Conservation (phyloP, 30 jellyfish, hydroid and myxozoan genomes). For the Clytia hemisphaerica region DNA sequence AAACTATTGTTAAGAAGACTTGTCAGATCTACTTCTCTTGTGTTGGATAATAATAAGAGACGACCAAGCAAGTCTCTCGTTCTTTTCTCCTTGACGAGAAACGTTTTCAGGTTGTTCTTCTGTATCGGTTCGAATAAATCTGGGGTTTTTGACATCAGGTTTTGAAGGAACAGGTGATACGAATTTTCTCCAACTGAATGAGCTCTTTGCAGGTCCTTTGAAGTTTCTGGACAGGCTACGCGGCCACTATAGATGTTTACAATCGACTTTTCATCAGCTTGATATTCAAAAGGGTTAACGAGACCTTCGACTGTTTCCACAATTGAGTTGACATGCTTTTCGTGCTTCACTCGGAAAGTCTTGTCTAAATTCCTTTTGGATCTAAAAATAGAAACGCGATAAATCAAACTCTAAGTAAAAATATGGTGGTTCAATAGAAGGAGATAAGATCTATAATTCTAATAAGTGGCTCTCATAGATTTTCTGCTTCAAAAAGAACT, state of each 20-base stretch:
- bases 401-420: too few species aligned
- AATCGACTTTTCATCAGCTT: neutral
- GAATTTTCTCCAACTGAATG: slow-evolving; percentile 26
- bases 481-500: too few species aligned
- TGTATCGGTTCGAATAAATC: slow-evolving; percentile 1
- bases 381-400: too few species aligned
- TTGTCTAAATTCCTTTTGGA: slow-evolving; percentile 7
- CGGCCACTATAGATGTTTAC: neutral
- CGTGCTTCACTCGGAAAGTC: slow-evolving; percentile 14
- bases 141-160: slow-evolving; percentile 1
- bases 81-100: slow-evolving; percentile 6
- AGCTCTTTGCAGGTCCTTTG: slow-evolving; percentile 8
- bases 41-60: slow-evolving; percentile 3
- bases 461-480: too few species aligned
- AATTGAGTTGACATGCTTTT: slow-evolving; percentile 13
- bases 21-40: too few species aligned
- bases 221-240: neutral
- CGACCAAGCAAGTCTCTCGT: slow-evolving; percentile 6
- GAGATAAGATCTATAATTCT: too few species aligned
- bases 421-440: too few species aligned
- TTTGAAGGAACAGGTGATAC: neutral
- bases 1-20: too few species aligned
- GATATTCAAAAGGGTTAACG: slow-evolving; percentile 17
- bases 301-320: slow-evolving; percentile 15
- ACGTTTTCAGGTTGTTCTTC: slow-evolving; percentile 13